Percentiles rank a stretch among this genome's conserved stretches.
Conservation (phyloP, 2,797 vertebrate species). For the Sebastes flavidus region DNA sequence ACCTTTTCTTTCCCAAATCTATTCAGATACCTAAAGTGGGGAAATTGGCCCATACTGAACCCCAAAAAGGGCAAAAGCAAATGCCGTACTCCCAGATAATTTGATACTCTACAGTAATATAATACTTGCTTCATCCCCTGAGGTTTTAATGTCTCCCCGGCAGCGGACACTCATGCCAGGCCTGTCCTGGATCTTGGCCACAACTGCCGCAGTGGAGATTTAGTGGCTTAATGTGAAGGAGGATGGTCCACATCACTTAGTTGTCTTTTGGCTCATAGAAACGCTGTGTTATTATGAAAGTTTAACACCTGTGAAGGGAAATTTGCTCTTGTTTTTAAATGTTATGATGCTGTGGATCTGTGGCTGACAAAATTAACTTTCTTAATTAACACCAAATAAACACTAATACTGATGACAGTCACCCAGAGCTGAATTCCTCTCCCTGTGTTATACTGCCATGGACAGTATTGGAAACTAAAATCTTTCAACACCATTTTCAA, state of each 20-base stretch:
- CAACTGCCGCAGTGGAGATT: background rate
- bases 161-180: background rate
- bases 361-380: background rate
- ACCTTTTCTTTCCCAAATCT: background rate
- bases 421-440: background rate
- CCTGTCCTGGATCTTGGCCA: conserved; percentile 16
- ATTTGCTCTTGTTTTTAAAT: background rate
- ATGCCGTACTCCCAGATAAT: background rate
- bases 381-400: background rate
- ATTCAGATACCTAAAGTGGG: background rate
- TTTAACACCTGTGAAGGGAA: background rate
- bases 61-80: background rate
- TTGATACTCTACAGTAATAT: background rate
- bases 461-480: background rate
- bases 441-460: background rate
- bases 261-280: conserved; percentile 3
- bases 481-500: background rate
- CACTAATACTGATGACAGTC: background rate
- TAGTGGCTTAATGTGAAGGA: background rate
- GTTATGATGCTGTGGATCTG: background rate
- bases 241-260: background rate
- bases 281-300: background rate
- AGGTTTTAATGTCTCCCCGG: conserved; percentile 9
- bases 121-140: background rate
- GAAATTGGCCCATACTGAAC: background rate